These are phyloP conservation scores for Palythoa grandiflora DNA, from an alignment of 92 coral and sea anemone genomes.

Conservation along the genomic window DNA sequence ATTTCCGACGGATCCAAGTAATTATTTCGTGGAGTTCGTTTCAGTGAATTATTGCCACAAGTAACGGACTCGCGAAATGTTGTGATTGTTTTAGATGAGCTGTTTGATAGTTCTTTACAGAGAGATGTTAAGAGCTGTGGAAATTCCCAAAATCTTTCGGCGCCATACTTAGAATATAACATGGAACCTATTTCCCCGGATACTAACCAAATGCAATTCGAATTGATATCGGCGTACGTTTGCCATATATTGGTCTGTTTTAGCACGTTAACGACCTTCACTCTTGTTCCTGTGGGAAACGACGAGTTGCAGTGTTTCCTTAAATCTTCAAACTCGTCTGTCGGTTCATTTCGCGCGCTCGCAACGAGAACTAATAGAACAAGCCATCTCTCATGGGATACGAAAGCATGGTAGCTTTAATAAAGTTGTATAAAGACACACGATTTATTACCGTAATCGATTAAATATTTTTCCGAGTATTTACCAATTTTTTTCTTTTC, in stretches of 20 bases:
- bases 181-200: neutral
- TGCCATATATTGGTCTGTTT: neutral
- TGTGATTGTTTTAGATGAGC: neutral
- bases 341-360: no score
- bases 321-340: no score
- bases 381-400: no score
- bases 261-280: no score
- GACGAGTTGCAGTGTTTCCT: neutral
- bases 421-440: no score
- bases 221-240: neutral
- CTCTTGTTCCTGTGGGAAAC: neutral
- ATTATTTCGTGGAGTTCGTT: neutral
- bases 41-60: neutral
- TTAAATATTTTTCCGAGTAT: no score
- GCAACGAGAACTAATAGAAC: no score
- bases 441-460: no score
- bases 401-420: no score
- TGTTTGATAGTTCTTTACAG: neutral
- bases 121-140: neutral
- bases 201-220: neutral
- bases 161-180: neutral
- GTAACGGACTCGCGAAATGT: neutral
- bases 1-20: neutral
- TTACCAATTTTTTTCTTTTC: no score
- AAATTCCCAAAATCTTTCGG: neutral